These are phyloP conservation scores for Spilosoma lubricipeda DNA, from an alignment of 2,888 invertebrate genomes.

Conservation along the genomic window DNA sequence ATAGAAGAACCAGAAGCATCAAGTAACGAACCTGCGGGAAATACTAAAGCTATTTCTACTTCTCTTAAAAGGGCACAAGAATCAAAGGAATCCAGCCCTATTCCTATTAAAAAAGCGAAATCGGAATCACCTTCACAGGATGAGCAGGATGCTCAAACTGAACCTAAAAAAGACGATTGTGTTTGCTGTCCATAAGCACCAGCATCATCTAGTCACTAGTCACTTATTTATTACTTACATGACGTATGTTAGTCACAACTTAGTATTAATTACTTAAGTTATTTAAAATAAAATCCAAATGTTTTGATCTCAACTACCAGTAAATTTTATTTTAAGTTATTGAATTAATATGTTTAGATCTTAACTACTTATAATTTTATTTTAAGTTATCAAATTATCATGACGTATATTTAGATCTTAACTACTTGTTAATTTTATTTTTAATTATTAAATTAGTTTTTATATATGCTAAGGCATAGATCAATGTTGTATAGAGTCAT, in stretches of 20 bases:
- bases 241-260: background rate
- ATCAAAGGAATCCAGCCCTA: background rate
- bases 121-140: background rate
- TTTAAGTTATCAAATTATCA: too few species aligned
- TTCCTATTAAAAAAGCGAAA: background rate
- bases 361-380: too few species aligned
- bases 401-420: background rate
- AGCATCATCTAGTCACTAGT: background rate
- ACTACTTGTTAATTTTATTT: background rate
- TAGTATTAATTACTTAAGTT: background rate
- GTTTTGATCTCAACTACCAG: background rate
- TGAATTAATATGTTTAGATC: background rate
- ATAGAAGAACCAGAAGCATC: background rate
- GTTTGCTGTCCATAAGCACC: background rate
- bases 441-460: constrained; percentile 49
- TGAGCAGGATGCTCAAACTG: background rate
- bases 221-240: background rate
- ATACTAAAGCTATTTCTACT: background rate
- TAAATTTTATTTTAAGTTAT: background rate
- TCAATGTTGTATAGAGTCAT: constrained; percentile 67
- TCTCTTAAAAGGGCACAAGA: background rate
- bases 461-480: constrained; percentile 68
- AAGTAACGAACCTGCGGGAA: background rate
- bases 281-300: background rate
- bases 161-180: background rate